Base-by-base conservation (phyloP, 2,113 vertebrate species). In the Callionymus lyra region DNA sequence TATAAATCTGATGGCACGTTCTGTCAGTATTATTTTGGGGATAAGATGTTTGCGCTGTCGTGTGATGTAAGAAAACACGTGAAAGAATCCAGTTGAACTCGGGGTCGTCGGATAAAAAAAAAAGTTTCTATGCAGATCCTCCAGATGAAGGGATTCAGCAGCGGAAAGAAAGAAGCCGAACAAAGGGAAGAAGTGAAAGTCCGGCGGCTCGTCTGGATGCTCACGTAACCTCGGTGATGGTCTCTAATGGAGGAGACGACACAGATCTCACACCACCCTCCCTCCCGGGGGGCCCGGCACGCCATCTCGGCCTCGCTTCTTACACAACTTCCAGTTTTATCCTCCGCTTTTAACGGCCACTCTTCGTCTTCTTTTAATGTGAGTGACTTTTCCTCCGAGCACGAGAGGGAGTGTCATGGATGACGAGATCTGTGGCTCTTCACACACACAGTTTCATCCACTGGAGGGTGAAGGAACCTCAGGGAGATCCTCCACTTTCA, bases 191-290 rank as follows among this genome's bases (percentile, higher is more conserved):
- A 16, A 46, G 45, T 41, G 36, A 4, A 31, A 33, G 38, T 10
- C 36, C 44, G 32, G 5, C 16, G 16, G 17, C 50, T 45, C 42
- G n/a, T n/a, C 34, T 33, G 15, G 9, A 9, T 35, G 43, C 56
- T 74, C 59, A 75, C 50, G 56, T 76, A 74, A 77, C 72, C 67
- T 50, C 44, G 45, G 67, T 47, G 62, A 65, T 34, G 58, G 50
- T 72, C 51, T 50, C 55, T 77, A 75, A 80, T 72, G 65, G 70
- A 71, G 12, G 53, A 44, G 54, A 53, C 49, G 67, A 69, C 53
- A 62, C 51, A 59, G 66, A 72, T 66, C 66, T 50, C 47, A 62
- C 78, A 68, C 54, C 31, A 50, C n/a, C n/a, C n/a, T n/a, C n/a
- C n/a, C n/a, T n/a, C n/a, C n/a, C n/a, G n/a, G n/a, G n/a, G 65